A percentile compares a stretch with the other conserved stretches of the same genome.
These are phyloP conservation scores for Sympetrum striolatum DNA, from an alignment of 2,888 invertebrate species.

Conservation along the genomic window DNA sequence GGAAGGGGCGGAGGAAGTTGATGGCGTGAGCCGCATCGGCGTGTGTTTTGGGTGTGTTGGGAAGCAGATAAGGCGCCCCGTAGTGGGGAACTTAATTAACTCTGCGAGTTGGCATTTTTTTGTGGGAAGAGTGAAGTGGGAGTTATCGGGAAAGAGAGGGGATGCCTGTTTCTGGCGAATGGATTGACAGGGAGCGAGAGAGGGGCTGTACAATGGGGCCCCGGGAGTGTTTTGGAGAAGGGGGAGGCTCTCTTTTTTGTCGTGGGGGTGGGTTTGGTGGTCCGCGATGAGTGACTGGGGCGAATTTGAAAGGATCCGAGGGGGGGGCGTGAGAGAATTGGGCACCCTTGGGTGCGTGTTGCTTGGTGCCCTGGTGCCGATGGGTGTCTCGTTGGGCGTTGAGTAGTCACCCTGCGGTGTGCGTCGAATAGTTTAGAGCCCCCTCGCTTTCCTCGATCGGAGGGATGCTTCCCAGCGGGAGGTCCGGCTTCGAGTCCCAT, in stretches of 20 bases:
- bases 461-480: not conserved
- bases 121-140: not conserved
- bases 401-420: slow-evolving; percentile 19
- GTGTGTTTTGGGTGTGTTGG: slow-evolving; percentile 41
- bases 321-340: not conserved
- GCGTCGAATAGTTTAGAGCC: not conserved
- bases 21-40: not conserved
- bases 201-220: not conserved
- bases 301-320: slow-evolving; percentile 26
- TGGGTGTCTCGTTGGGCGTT: not conserved
- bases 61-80: slow-evolving; percentile 30
- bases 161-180: slow-evolving; percentile 30
- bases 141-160: slow-evolving; percentile 2
- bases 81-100: slow-evolving; percentile 39
- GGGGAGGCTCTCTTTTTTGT: not conserved
- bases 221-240: not conserved
- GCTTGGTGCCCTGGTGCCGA: not conserved
- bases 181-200: slow-evolving; percentile 18
- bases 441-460: not conserved
- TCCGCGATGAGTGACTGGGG: not conserved
- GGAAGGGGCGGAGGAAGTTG: not conserved
- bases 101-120: slow-evolving; percentile 30
- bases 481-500: not conserved
- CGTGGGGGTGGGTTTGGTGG: not conserved
- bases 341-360: slow-evolving; percentile 16